phyloP scores from a whole-genome alignment of 2,797 vertebrate species.

The Sebastes ruberrimus region DNA sequence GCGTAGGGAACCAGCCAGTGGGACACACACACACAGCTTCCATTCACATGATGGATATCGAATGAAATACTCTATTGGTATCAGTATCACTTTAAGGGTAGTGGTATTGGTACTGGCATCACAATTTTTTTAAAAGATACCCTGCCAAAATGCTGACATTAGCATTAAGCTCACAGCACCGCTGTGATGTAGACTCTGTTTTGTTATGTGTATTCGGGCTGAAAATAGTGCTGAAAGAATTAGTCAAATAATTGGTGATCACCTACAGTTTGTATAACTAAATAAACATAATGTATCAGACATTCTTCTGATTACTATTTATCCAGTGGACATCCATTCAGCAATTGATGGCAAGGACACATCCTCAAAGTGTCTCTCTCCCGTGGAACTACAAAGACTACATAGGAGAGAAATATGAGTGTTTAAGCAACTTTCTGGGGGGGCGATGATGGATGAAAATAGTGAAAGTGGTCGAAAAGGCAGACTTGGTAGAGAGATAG shows the following conservation, averaged over 20 bases:
- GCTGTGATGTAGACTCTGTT: fast-evolving
- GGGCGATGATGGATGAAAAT: conserved; percentile 48
- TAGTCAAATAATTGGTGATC: neutral
- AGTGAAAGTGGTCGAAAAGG: conserved; percentile 13
- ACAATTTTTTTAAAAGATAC: too few species aligned
- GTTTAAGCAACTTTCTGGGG: neutral
- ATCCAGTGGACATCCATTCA: neutral
- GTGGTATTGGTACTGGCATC: too few species aligned
- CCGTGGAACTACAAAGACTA: neutral
- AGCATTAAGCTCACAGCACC: too few species aligned
- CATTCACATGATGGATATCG: too few species aligned
- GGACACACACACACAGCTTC: too few species aligned
- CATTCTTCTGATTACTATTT: neutral
- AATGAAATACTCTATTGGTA: too few species aligned
- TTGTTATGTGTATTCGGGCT: too few species aligned
- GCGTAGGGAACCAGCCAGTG: too few species aligned
- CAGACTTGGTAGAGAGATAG: conserved; percentile 19
- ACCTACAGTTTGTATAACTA: neutral
- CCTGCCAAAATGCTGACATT: fast-evolving
- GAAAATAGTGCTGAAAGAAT: neutral
- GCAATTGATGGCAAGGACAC: neutral
- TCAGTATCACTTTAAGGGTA: too few species aligned
- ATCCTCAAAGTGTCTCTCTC: neutral
- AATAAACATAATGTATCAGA: neutral
- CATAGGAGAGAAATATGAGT: neutral